A percentile compares a stretch with the other conserved stretches of the same genome.
Evolutionary conservation across 2,797 vertebrate species (phyloP).

Genomic region (Pampus argenteus): DNA sequence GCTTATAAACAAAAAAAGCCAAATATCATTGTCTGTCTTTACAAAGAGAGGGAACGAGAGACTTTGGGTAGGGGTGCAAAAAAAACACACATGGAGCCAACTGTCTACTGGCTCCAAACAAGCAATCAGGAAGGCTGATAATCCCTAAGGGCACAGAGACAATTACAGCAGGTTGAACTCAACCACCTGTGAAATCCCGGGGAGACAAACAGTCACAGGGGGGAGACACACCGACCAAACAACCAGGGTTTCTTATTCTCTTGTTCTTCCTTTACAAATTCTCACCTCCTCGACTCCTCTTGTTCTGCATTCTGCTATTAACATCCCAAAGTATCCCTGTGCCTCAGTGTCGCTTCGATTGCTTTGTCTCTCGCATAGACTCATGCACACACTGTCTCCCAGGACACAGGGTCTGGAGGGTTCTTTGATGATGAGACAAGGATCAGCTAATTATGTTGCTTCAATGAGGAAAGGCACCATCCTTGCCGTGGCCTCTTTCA

Average conservation of each 20-base stretch:
- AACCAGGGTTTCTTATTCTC: conserved; percentile 4
- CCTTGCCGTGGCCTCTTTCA: conserved; percentile 38
- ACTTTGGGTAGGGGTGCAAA: conserved; percentile 1
- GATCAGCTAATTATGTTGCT: conserved; percentile 61
- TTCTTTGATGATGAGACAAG: conserved; percentile 57
- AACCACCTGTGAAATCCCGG: conserved; percentile 33
- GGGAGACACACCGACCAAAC: conserved; percentile 3
- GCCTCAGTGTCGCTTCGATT: conserved; percentile 19
- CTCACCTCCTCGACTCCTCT: conserved; percentile 2
- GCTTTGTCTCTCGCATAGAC: conserved; percentile 18
- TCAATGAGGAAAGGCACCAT: conserved; percentile 38
- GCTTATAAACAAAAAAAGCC: conserved; percentile 15
- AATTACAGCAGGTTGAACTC: conserved; percentile 44
- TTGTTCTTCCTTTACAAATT: not conserved
- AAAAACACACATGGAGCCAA: conserved; percentile 17
- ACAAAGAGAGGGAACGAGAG: conserved; percentile 12
- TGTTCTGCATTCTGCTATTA: conserved; percentile 25
- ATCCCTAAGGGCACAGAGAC: conserved; percentile 31
- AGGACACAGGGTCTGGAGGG: conserved; percentile 47
- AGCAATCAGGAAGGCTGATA: conserved; percentile 30
- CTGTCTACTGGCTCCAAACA: conserved; percentile 26
- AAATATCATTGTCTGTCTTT: conserved; percentile 15
- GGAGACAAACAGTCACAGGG: conserved; percentile 19
- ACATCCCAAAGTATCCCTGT: conserved; percentile 12
- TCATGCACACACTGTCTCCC: conserved; percentile 19